phyloP scores from a whole-genome alignment of 2,888 invertebrate species.

The Quadroppia sp. region DNA sequence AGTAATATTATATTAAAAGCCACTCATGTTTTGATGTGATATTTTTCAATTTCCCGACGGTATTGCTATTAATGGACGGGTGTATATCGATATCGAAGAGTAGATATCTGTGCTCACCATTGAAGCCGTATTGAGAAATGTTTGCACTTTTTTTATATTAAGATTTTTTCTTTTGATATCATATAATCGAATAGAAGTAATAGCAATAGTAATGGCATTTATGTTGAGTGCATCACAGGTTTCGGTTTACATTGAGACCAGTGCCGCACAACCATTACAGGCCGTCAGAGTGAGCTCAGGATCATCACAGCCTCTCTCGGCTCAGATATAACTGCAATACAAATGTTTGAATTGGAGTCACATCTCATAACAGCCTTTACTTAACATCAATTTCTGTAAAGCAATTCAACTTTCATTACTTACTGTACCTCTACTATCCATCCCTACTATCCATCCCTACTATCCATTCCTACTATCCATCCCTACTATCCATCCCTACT shows the following conservation, averaged over 20 bases:
- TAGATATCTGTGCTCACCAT: neutral
- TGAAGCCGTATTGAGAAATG: neutral
- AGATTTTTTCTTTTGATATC: slow-evolving; percentile 21
- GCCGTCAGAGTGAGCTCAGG: too few relatives aligned
- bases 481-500: neutral
- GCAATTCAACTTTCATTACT: slow-evolving; percentile 29
- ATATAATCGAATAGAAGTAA: slow-evolving; percentile 16
- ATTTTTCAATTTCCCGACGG: slow-evolving; percentile 24
- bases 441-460: neutral
- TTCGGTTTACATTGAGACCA: slow-evolving; percentile 21
- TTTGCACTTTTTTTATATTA: slow-evolving; percentile 16
- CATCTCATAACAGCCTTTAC: slow-evolving; percentile 27
- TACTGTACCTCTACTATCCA: neutral
- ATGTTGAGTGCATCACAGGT: slow-evolving; percentile 23
- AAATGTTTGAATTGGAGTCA: slow-evolving; percentile 11
- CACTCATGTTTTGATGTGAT: slow-evolving; percentile 27
- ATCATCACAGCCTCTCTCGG: neutral
- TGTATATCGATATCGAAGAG: neutral
- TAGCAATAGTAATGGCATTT: slow-evolving; percentile 12
- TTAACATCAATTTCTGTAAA: slow-evolving; percentile 19
- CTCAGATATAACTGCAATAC: neutral
- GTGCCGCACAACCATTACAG: neutral
- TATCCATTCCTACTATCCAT: slow-evolving; percentile 18
- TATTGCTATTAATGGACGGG: slow-evolving; percentile 16
- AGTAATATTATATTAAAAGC: too few relatives aligned